A percentile compares a stretch with the other conserved stretches of the same genome.
phyloP scores from a whole-genome alignment of 2,888 invertebrate genomes.

The Drepana falcataria region DNA sequence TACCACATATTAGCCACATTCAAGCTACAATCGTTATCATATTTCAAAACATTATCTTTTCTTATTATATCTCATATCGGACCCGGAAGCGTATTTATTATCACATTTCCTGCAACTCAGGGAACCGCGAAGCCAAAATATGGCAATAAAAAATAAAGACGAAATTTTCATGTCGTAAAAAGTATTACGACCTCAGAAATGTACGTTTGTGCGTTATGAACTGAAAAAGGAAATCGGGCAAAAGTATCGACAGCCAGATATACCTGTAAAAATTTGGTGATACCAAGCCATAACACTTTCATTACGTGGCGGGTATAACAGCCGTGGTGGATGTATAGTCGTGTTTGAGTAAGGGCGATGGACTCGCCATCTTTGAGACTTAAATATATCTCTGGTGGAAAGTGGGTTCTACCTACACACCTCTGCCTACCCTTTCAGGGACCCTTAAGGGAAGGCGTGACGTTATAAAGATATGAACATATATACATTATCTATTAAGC shows the following conservation, averaged over 20 bases:
- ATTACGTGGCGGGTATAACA: too few relatives aligned
- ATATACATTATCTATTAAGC: too few relatives aligned
- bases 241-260: neutral
- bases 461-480: too few relatives aligned
- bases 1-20: too few relatives aligned
- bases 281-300: neutral
- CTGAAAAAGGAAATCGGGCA: neutral
- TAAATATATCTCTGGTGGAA: too few relatives aligned
- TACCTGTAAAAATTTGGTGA: neutral
- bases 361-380: too few relatives aligned
- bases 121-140: neutral
- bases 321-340: too few relatives aligned
- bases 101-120: neutral
- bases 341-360: too few relatives aligned
- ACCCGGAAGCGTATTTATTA: neutral
- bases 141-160: neutral
- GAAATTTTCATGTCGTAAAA: neutral
- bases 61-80: neutral
- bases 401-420: too few relatives aligned
- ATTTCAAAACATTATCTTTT: neutral
- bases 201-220: neutral
- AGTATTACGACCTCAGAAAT: conserved; percentile 1
- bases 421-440: too few relatives aligned
- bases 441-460: too few relatives aligned
- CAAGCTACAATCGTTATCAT: too few relatives aligned